phyloP scores from a whole-genome alignment of 2,113 vertebrate species.

The Oenanthe oenanthe region DNA sequence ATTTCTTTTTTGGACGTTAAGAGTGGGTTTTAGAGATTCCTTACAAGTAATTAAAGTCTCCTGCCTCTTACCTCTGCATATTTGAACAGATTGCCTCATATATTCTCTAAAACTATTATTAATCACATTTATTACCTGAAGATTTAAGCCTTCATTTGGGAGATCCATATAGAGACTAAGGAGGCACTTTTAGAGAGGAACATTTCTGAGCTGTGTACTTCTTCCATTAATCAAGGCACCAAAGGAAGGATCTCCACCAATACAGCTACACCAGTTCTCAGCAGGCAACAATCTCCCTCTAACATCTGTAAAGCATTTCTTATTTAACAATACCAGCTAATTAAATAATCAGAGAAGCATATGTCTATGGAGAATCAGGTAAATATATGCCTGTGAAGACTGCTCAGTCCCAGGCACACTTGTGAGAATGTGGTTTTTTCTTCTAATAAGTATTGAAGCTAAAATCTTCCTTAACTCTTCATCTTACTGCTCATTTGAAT shows the following conservation, averaged over 20 bases:
- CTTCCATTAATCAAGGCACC: neutral
- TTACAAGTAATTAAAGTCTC: neutral
- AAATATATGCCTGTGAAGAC: neutral
- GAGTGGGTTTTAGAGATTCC: neutral
- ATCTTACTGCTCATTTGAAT: constrained; percentile 5
- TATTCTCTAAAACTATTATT: neutral
- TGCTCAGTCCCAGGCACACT: neutral
- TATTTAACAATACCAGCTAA: constrained; percentile 34
- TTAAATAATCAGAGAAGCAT: constrained; percentile 41
- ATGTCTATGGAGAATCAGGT: neutral
- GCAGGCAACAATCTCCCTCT: neutral
- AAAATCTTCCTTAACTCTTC: constrained; percentile 45
- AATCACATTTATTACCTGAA: constrained; percentile 6
- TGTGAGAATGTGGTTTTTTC: neutral
- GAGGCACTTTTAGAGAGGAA: neutral
- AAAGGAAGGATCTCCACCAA: neutral
- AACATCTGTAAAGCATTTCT: neutral
- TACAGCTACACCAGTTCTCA: neutral
- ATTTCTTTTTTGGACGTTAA: neutral
- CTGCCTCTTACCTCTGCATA: neutral
- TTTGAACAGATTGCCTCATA: neutral
- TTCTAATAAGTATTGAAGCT: neutral
- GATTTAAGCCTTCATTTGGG: neutral
- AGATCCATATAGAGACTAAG: neutral
- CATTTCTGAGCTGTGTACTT: neutral